Percentiles rank a stretch among this genome's conserved stretches.
phyloP scores from a whole-genome alignment of 2,888 invertebrate species.

The Synergus umbraculus region DNA sequence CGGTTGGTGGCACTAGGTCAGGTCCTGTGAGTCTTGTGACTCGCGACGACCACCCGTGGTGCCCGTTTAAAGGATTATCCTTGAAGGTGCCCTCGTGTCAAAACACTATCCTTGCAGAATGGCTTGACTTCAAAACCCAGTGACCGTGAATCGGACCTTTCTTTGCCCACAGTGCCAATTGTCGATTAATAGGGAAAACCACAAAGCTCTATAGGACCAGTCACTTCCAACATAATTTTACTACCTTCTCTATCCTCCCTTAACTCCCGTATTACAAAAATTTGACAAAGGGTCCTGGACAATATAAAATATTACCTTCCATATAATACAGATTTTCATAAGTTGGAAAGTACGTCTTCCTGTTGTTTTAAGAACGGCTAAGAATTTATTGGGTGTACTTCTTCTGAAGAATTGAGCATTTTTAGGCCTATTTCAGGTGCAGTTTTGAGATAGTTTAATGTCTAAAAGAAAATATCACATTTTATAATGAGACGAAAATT shows the following conservation, averaged over 20 bases:
- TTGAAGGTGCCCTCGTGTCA: constrained; percentile 73
- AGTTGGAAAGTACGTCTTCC: background rate
- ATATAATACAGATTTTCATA: background rate
- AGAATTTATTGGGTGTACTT: no score
- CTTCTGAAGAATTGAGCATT: no score
- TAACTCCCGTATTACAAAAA: constrained; percentile 10
- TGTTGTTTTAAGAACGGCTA: background rate
- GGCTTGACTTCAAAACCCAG: constrained; percentile 66
- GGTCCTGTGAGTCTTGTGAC: constrained; percentile 46
- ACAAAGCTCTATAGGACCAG: constrained; percentile 31
- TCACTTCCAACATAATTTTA: constrained; percentile 22
- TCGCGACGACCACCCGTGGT: constrained; percentile 64
- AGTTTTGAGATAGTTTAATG: no score
- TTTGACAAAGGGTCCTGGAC: background rate
- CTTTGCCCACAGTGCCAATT: constrained; percentile 23
- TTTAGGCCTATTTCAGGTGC: no score
- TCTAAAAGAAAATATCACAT: no score
- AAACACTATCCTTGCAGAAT: constrained; percentile 68
- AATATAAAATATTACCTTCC: background rate
- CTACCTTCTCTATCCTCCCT: constrained; percentile 10
- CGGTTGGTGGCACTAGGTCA: constrained; percentile 44
- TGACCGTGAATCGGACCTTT: constrained; percentile 32
- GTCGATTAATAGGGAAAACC: constrained; percentile 41
- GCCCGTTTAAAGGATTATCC: constrained; percentile 75
- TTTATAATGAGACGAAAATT: no score